Base-by-base conservation (phyloP, 2,797 vertebrate genomes). In the Scyliorhinus canicula region DNA sequence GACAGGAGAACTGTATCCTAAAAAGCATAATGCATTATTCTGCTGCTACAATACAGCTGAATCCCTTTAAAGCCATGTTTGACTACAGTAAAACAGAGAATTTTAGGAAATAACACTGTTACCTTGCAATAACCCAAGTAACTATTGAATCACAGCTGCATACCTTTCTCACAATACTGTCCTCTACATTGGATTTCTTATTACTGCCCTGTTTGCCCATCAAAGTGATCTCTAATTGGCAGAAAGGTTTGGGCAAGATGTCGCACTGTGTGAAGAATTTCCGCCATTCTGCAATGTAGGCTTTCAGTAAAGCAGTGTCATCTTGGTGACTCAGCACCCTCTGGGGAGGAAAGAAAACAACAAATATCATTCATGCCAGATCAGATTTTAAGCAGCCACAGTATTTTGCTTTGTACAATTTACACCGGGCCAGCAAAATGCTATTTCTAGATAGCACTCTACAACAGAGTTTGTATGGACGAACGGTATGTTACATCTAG, bases 201-300 rank as follows among this genome's bases (percentile, higher is more conserved):
- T 98, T 99, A 97, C 98, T 98, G 95, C 99, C 98, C 96, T 99
- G 99, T 96, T 98, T 98, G 95, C 97, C 98, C 97, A 98, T 97
- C 96, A 98, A 96, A 88, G 99, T 99, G 96, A 99, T 99, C 97
- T 99, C 99, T 96, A 99, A 96, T 95, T 99, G 99, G 96, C 99
- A 99, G 96, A 99, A 99, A 4, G 99, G 99, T 96, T 99, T 99
- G 79, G 99, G 99, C 96, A 99, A 96, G 96, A 99, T 99, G 97
- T 99, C 98, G 44, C 99, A 99, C 95, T 99, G 99, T 0, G 99
- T 99, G 97, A 99, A 99, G 97, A 99, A 99, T 97, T 99, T 99
- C 96, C 99, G 98, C 99, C 99, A 99, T 96, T 99, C 99, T 96
- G 98, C 98, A 16, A 99, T 99, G 96, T 99, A 99, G 1, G 99